Percentiles rank a stretch among this genome's conserved stretches.
Evolutionary conservation across 2,797 vertebrate genomes (phyloP).

Genomic region (Carcharodon carcharias): DNA sequence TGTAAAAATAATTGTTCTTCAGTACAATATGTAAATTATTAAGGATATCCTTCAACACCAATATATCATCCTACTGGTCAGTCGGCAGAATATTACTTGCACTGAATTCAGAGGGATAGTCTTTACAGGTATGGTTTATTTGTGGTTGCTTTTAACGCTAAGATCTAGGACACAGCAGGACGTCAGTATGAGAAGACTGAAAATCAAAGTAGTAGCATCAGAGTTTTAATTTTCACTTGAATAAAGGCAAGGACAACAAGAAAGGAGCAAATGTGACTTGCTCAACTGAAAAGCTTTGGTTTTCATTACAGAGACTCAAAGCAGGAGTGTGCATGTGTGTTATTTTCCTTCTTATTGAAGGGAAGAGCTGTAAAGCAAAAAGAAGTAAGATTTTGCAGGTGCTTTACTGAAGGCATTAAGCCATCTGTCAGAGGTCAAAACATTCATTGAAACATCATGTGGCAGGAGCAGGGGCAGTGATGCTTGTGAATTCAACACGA

Average conservation of each 20-base stretch:
- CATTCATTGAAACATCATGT: conserved; percentile 24
- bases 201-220: not conserved
- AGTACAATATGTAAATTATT: not conserved
- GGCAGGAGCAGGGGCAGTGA: not conserved
- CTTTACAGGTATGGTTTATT: not conserved
- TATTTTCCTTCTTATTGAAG: not conserved
- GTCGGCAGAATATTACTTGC: not conserved
- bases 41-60: not conserved
- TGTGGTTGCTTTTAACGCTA: too few species aligned
- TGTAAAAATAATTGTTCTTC: not conserved
- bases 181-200: not conserved
- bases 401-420: conserved; percentile 29
- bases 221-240: conserved; percentile 5
- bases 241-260: not conserved
- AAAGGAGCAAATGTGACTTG: not conserved
- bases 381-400: conserved; percentile 25
- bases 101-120: not conserved
- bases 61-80: not conserved
- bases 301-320: conserved; percentile 12
- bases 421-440: conserved; percentile 30
- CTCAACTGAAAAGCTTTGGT: not conserved
- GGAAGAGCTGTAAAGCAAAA: not conserved
- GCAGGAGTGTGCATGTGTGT: not conserved
- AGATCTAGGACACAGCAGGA: not conserved
- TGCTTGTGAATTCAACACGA: conserved; percentile 30